Conservation (phyloP, 2,888 invertebrate species). For the Noctua janthe region DNA sequence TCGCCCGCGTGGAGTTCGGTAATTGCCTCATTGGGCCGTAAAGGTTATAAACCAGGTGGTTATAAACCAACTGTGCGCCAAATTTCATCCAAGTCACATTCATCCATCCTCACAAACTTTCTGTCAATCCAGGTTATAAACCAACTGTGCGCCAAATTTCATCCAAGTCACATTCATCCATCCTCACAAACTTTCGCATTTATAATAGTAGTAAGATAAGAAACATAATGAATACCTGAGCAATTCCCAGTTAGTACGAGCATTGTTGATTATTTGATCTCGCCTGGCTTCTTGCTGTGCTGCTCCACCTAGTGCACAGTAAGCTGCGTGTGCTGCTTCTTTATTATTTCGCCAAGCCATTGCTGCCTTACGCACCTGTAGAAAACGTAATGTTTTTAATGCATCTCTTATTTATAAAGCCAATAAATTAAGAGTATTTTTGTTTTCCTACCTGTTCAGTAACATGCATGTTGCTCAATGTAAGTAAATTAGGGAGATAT, state of each 20-base stretch:
- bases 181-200: background rate
- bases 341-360: slow-evolving; percentile 95
- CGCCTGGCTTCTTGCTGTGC: slow-evolving; percentile 91
- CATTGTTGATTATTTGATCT: slow-evolving; percentile 96
- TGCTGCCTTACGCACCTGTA: slow-evolving; percentile 92
- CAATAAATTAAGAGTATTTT: background rate
- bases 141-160: too few relatives aligned
- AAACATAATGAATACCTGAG: slow-evolving; percentile 81
- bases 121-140: too few relatives aligned
- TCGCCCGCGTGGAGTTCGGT: too few relatives aligned
- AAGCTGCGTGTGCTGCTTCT: slow-evolving; percentile 93
- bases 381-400: background rate
- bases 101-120: background rate
- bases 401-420: background rate
- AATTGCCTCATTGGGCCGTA: too few relatives aligned
- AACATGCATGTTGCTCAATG: slow-evolving; percentile 94
- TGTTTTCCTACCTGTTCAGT: slow-evolving; percentile 91
- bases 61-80: too few relatives aligned
- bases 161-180: background rate
- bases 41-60: too few relatives aligned
- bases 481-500: slow-evolving; percentile 93
- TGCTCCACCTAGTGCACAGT: slow-evolving; percentile 90
- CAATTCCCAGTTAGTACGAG: slow-evolving; percentile 96
- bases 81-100: background rate
- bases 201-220: background rate